Percentiles rank a stretch among this genome's conserved stretches.
These are phyloP conservation scores for Lepilemur ruficaudatus DNA, from an alignment of 2,797 vertebrate genomes.

Conservation along the genomic window DNA sequence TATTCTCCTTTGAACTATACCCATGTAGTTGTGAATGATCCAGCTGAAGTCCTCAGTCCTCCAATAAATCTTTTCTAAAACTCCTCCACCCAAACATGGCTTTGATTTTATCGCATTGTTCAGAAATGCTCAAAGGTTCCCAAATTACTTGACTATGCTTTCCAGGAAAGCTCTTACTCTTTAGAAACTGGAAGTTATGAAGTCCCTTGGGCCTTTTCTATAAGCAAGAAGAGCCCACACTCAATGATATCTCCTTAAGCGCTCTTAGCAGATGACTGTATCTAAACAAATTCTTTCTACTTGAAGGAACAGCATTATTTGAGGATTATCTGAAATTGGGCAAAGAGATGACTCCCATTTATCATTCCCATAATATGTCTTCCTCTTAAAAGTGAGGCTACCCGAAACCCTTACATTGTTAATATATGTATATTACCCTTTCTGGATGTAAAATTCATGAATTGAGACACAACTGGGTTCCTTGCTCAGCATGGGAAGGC, in stretches of 20 bases:
- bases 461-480: not conserved
- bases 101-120: not conserved
- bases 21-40: too few species aligned
- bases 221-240: not conserved
- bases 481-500: not conserved
- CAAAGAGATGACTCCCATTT: not conserved
- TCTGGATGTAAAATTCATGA: not conserved
- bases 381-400: not conserved
- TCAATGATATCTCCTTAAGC: not conserved
- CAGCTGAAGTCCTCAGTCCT: too few species aligned
- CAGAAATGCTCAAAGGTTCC: not conserved
- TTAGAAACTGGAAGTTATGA: not conserved
- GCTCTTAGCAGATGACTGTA: not conserved
- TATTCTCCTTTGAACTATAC: too few species aligned
- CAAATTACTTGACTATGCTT: not conserved
- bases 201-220: not conserved
- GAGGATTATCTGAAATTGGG: conserved; percentile 29
- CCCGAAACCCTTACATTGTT: not conserved
- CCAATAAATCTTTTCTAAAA: too few species aligned
- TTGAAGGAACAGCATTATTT: not conserved
- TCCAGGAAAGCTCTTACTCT: not conserved
- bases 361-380: not conserved
- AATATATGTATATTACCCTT: not conserved
- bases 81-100: too few species aligned
- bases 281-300: conserved; percentile 35